A percentile compares a stretch with the other conserved stretches of the same genome.
Evolutionary conservation across 2,797 vertebrate genomes (phyloP).

Genomic region (Anguilla anguilla): DNA sequence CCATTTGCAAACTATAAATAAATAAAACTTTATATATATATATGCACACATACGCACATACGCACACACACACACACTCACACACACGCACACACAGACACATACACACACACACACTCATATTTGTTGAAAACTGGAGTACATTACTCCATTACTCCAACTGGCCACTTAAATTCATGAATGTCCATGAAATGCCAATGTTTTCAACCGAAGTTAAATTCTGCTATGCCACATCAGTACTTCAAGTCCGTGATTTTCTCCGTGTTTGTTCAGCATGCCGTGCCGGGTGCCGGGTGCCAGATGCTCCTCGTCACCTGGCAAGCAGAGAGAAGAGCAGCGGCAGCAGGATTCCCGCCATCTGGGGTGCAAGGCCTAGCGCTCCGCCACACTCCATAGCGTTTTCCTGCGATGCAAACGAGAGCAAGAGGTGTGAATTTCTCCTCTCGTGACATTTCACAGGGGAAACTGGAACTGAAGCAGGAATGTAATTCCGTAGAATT

Average conservation of each 20-base stretch:
- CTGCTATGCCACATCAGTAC: constrained; percentile 75
- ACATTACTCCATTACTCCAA: constrained; percentile 66
- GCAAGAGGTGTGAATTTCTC: constrained; percentile 5
- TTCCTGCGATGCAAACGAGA: constrained; percentile 72
- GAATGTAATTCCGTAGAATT: not conserved
- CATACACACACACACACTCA: constrained; percentile 25
- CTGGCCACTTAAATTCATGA: constrained; percentile 72
- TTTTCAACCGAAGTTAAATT: constrained; percentile 75
- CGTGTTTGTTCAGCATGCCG: constrained; percentile 73
- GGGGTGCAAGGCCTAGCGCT: constrained; percentile 71
- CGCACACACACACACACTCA: constrained; percentile 13
- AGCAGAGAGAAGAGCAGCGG: constrained; percentile 74
- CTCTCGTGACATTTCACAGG: not conserved
- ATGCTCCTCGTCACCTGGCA: constrained; percentile 86
- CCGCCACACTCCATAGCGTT: constrained; percentile 95
- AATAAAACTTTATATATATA: constrained; percentile 33
- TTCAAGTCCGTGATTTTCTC: constrained; percentile 74
- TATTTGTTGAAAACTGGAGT: constrained; percentile 55
- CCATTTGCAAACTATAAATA: constrained; percentile 74
- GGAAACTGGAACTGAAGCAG: not conserved
- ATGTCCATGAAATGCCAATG: constrained; percentile 74
- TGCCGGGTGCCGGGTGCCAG: constrained; percentile 47
- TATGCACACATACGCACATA: constrained; percentile 41
- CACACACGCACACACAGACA: constrained; percentile 39
- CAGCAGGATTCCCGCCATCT: constrained; percentile 69